Base-by-base conservation (phyloP, 2,797 vertebrate species). In the Yasuhikotakia modesta region DNA sequence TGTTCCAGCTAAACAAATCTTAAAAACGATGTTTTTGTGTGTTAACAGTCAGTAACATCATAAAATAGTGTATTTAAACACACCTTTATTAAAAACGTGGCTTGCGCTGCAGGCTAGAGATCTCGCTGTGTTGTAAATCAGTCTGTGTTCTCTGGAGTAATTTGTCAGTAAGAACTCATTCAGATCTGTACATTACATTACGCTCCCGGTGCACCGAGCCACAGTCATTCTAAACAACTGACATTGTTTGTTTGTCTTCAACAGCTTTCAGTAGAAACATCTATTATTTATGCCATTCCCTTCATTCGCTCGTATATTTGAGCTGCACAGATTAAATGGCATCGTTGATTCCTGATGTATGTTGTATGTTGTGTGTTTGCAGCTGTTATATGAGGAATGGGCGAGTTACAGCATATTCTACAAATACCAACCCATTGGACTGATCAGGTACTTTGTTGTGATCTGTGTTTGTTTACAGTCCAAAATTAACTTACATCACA, bases 401-500 rank as follows among this genome's bases (percentile, higher is more conserved):
- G 97, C 97, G 0, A 95, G 95, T 89, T 99, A 98, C 0, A 94
- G 96, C 0, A 94, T 95, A 83, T 99, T 99, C 88, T 99, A 99
- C 82, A 99, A 98, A 77, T 99, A 96, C 83, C 97, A 99, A 85
- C 97, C 97, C 0, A 96, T 98, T 14, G 94, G 96, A 87, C 91
- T 99, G 61, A 93, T 99, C 91, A 96, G 97, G 97, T 98, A 86
- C n/a, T n/a, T 93, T 90, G 84, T 24, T 24, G 3, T 8, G 7
- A 30, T 19, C 21, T 27, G 57, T 19, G 32, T 70, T 74, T 24
- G 43, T 8, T 8, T 32, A n/a, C 7, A 8, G 6, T 30, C 14
- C 22, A 60, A 5, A 27, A 21, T 21, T 55, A n/a, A 7, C 16
- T 52, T n/a, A 50, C 5, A 17, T 50, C 16, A 50, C 48, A 52